A percentile compares a stretch with the other conserved stretches of the same genome.
These are phyloP conservation scores for Delichon dasypus DNA, from an alignment of 2,797 vertebrate species.

Conservation along the genomic window DNA sequence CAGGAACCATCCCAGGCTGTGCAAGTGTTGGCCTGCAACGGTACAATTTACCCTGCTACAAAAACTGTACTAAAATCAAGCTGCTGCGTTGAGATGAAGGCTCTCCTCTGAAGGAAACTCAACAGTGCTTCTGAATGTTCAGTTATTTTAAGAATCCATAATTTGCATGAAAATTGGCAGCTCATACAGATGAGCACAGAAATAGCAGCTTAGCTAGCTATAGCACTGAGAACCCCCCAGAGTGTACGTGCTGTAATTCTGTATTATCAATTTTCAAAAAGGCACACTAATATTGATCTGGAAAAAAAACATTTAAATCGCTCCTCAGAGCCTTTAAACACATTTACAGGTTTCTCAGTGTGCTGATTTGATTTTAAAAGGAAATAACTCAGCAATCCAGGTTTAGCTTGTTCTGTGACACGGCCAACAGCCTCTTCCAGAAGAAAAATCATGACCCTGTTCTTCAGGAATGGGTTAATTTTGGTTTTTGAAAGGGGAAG, in stretches of 20 bases:
- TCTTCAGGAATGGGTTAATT: not conserved
- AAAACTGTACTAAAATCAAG: not conserved
- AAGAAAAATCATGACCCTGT: not conserved
- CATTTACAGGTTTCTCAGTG: not conserved
- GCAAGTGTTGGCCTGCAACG: not conserved
- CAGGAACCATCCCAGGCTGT: not conserved
- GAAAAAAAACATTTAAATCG: not conserved
- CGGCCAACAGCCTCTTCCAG: not conserved
- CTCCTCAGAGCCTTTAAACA: not conserved
- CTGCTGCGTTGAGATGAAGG: not conserved
- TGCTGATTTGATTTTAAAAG: not conserved
- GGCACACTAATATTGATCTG: not conserved
- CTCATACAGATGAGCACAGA: conserved; percentile 1
- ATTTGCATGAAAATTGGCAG: conserved; percentile 57
- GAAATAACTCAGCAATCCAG: not conserved
- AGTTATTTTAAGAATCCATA: conserved; percentile 41
- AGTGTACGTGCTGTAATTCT: not conserved
- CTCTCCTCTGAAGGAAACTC: not conserved
- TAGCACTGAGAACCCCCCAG: not conserved
- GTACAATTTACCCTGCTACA: not conserved
- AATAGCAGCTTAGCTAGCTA: conserved; percentile 9
- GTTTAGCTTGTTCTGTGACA: not conserved
- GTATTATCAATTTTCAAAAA: not conserved
- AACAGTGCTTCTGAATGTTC: not conserved
- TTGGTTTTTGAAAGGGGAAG: not conserved